Base-by-base conservation (phyloP, 2,797 vertebrate genomes). In the Bryconaethiops microstoma region DNA sequence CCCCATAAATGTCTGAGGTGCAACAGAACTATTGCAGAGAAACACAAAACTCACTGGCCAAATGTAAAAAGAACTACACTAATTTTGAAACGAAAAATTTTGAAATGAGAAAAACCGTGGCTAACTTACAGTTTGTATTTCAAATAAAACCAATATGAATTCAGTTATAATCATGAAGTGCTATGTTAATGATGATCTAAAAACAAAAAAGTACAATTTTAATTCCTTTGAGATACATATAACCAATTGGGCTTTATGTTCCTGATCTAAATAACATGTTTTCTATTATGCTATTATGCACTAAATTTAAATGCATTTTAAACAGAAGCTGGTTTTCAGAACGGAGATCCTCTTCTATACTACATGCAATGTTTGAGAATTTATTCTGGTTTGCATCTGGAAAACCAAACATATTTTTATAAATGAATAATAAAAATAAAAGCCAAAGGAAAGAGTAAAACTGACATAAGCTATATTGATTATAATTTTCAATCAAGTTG, bases 101-200 rank as follows among this genome's bases (percentile, higher is more conserved):
- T n/a, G n/a, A n/a, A 70, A 17, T 50, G 62, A 7, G 7, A 69
- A 25, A 65, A 80, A 48, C 48, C 29, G 59, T 62, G 48, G 19
- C 21, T 48, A 71, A 71, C 13, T 71, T 2, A 17, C 48, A 54
- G 23, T n/a, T 71, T 40, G 16, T 70, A 25, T 25, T 50, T 25
- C 42, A 70, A 25, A 48, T 23, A 25, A 70, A 21, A 13, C n/a
- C 4, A 68, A 23, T 48, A 48, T 35, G 35, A 48, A 48, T 48
- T 48, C 5, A 50, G 14, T 21, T 23, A 68, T 12, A 68, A 21
- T 45, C 19, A 3, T 70, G 1, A 70, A 70, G 45, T 40, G 23
- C 13, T 54, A 52, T 23, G 1, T 69, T 25, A 62, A 9, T 13
- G 14, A 13, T 4, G 4, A 68, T 59, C 1, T 7, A 8, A 45